Evolutionary conservation across 64 coral and sea anemone species (phyloP).

Genomic region (Actinia equina): DNA sequence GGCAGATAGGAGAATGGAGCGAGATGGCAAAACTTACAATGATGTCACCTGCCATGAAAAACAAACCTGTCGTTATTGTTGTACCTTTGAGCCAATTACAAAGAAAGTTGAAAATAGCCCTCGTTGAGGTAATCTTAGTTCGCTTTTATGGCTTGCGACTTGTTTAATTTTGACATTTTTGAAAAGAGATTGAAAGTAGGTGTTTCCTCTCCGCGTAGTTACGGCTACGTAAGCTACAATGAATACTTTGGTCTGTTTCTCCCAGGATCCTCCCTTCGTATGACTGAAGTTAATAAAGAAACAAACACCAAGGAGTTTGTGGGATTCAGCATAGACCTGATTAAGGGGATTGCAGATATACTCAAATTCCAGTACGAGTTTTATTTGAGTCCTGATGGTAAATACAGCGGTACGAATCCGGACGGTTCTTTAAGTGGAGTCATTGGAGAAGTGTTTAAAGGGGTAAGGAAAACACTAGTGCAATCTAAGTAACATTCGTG

Average conservation of each 20-base stretch:
- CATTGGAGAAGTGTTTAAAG: not conserved
- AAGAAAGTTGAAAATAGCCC: slow-evolving; percentile 11
- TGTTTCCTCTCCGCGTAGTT: too few species aligned
- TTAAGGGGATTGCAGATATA: slow-evolving; percentile 11
- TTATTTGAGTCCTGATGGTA: slow-evolving; percentile 10
- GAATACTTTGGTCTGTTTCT: not conserved
- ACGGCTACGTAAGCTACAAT: too few species aligned
- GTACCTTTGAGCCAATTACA: slow-evolving; percentile 21
- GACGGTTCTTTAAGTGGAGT: not conserved
- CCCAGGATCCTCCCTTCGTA: slow-evolving; percentile 26
- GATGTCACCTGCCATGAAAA: not conserved
- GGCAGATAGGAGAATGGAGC: slow-evolving; percentile 29
- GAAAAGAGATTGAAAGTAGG: too few species aligned
- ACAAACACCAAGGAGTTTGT: not conserved
- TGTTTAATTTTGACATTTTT: too few species aligned
- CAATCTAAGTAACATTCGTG: too few species aligned
- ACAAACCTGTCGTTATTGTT: not conserved
- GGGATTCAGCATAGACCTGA: slow-evolving; percentile 8
- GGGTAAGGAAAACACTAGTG: not conserved
- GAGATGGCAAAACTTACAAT: not conserved
- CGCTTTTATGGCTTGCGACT: too few species aligned
- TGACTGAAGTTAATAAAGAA: not conserved
- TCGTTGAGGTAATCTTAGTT: not conserved
- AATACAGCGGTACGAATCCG: slow-evolving; percentile 1
- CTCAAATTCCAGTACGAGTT: slow-evolving; percentile 19